Base-by-base conservation (phyloP, 2,113 vertebrate species). In the Aegotheles bennettii region DNA sequence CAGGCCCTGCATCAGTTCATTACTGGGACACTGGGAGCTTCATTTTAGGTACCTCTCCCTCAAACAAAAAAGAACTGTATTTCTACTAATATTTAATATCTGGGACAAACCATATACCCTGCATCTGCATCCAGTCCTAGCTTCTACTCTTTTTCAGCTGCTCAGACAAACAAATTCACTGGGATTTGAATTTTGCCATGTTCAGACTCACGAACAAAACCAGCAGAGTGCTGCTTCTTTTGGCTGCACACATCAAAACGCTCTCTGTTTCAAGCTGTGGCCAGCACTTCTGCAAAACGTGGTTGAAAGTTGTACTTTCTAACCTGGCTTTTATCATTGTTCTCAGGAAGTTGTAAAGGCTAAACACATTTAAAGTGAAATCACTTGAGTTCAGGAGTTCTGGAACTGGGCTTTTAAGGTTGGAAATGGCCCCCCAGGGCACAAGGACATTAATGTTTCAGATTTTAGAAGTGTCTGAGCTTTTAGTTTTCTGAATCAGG, bases 261-360 rank as follows among this genome's bases (percentile, higher is more conserved):
- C 31, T 65, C 40, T 65, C 64, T 28, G 75, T n/a, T 85, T 7
- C n/a, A 82, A 89, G 77, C 38, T 73, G 88, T 73, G 70, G 82
- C 64, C 76, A 64, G 64, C 23, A 40, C 68, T 83, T 86, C 33
- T 67, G 38, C 74, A 83, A 83, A 95, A 76, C 61, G 82, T 50
- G 78, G 84, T 80, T 87, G 57, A 38, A 94, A 87, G 70, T 73
- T 93, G 26, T n/a, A 83, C 63, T 85, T 89, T 90, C 81, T 90
- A 91, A 85, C 74, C 67, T 90, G 89, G 84, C 67, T 94, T 95
- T 89, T 87, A 90, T 94, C 81, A 79, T 35, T 31, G 40, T 50
- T 85, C 81, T 94, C 87, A 91, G 84, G 94, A 96, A 96, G 79
- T 33, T 83, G 88, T 95, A 92, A 96, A 92, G 54, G 65, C 42